Evolutionary conservation across 2,797 vertebrate species (phyloP), one percentile per base, ranked within the genome.

Genomic region (Hippocampus kuda): DNA sequence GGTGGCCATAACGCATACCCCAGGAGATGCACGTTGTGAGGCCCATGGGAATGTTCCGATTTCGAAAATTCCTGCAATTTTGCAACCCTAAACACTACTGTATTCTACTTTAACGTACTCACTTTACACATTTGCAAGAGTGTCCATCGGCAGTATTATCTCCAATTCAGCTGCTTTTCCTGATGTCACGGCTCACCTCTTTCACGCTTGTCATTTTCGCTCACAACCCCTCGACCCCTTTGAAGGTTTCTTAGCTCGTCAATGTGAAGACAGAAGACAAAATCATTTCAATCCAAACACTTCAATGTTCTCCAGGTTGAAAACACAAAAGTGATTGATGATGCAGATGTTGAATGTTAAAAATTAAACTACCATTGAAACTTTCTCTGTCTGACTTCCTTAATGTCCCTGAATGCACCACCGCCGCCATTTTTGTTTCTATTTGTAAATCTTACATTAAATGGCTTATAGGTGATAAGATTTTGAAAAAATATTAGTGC

Each of bases 331-430:
- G 41, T 66, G 65, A 66, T 56, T 75, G 69, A 86, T 79, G 80
- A 88, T 88, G 81, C 84, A 81, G 77, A 85, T 86, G 85, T 81
- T 87, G 89, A 91, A 89, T 91, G 90, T 91, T 88, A 76, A 90
- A 26, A 90, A 91, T 91, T 91, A 91, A 91, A 89, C 84, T 84
- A 84, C 80, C 82, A 87, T 83, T 87, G 77, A 91, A 91, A 89
- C 57, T 18, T 0, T 73, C 26, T 10, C 5, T 73, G 78, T 69
- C 66, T 77, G 54, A 70, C 26, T 74, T 80, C 26, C 79, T 46
- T 22, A 13, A 42, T 63, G 63, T 63, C 10, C 61, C 18, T 42
- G 62, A 64, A 64, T 16, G 13, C n/a, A 65, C 8, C n/a, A 26
- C 41, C 34, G 2, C 38, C 3, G 9, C 16, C 41, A 24, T 26